phyloP scores from a whole-genome alignment of 2,797 vertebrate genomes.

The Enteromius mattozi region DNA sequence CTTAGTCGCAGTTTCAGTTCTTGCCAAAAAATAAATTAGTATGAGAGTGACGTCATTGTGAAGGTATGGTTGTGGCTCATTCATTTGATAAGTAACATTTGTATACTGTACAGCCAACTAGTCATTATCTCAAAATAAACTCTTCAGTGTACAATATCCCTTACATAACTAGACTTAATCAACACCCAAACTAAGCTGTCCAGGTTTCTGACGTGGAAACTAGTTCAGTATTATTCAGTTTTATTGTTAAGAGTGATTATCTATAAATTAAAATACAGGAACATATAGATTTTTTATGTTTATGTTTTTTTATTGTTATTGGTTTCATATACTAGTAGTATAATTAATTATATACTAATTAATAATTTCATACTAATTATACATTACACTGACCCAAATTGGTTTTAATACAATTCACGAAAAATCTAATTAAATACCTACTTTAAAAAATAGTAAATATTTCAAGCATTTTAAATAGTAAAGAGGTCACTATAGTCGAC shows the following conservation, averaged over 20 bases:
- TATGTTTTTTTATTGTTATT: neutral
- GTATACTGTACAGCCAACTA: neutral
- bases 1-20: conserved; percentile 38
- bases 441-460: neutral
- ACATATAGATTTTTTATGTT: neutral
- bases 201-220: neutral
- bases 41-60: conserved; percentile 52
- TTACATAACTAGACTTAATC: too few relatives aligned
- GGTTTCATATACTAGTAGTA: neutral
- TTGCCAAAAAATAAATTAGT: conserved; percentile 57
- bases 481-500: neutral
- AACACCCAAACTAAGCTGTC: neutral
- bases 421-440: neutral
- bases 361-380: too few relatives aligned
- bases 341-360: neutral
- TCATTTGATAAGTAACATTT: neutral
- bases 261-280: neutral
- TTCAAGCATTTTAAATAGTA: neutral
- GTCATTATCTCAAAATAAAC: neutral
- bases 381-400: neutral
- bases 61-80: conserved; percentile 31
- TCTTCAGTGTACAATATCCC: neutral
- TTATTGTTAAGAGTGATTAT: neutral
- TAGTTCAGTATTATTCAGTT: neutral
- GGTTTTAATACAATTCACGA: neutral